Evolutionary conservation across 2,888 invertebrate species (phyloP), one percentile per base, ranked within the genome.

Genomic region (Beris chalybata): DNA sequence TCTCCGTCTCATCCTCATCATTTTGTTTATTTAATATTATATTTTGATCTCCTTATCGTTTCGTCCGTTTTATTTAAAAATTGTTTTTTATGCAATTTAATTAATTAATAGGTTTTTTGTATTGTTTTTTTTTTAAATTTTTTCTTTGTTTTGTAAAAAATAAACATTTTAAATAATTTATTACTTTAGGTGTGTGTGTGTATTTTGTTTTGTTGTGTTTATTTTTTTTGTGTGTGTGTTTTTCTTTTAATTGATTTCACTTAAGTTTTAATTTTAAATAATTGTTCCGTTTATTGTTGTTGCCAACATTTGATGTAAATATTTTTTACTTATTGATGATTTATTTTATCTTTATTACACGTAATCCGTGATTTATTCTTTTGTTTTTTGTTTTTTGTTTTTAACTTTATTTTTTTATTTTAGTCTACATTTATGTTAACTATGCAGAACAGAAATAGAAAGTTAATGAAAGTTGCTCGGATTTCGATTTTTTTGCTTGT

Each of bases 381-480:
- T 53, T 53, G 53, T 22, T 29, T 15, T 9, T 53, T 53, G 5
- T 30, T 22, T 29, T 15, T 38, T 56, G 22, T 15, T 7, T 58
- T 58, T 58, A 58, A 31, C 47, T 59, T 48, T 47, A 59, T 5
- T 13, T 48, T 38, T 38, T 30, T 59, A 31, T 59, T 59, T 59
- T 59, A 31, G 48, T 59, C 47, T 50, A 31, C 38, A 61, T 61
- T 22, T 61, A 52, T 61, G 61, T 61, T 61, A 61, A 61, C 61
- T 61, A 61, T 30, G 50, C 32, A 38, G 38, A 38, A 38, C 52
- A 61, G 61, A 61, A 61, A 61, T 61, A 61, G 52, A 61, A 61
- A 61, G 61, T 61, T 50, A 61, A 61, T 61, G 61, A 44, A 38
- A 59, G 59, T 59, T 59, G 47, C 45, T 22, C 31, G 47, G n/a